Conservation (phyloP, 2,888 invertebrate genomes). For the Platerodrilus igneus region DNA sequence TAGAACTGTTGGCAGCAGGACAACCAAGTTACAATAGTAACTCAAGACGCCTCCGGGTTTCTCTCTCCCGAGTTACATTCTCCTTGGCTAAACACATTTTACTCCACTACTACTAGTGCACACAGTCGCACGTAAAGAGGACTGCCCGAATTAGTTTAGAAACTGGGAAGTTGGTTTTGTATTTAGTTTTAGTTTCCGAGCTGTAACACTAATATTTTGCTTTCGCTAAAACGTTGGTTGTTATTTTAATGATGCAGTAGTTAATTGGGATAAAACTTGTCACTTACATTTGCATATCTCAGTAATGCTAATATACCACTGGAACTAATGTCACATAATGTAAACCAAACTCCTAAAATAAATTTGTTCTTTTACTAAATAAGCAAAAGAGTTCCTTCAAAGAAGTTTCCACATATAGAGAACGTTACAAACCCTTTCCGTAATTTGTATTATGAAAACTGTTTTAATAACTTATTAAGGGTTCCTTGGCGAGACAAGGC, state of each 20-base stretch:
- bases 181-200: constrained; percentile 32
- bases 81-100: constrained; percentile 34
- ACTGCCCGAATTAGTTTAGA: constrained; percentile 31
- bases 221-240: constrained; percentile 29
- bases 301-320: constrained; percentile 11
- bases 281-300: constrained; percentile 14
- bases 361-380: too few species aligned
- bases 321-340: too few species aligned
- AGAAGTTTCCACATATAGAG: too few species aligned
- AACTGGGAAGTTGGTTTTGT: constrained; percentile 31
- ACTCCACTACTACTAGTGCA: constrained; percentile 18
- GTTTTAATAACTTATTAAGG: too few species aligned
- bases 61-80: constrained; percentile 34
- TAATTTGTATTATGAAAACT: too few species aligned
- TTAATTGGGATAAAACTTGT: constrained; percentile 22
- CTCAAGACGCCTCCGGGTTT: constrained; percentile 36
- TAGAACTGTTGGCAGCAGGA: constrained; percentile 31
- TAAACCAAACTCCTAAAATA: too few species aligned
- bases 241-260: constrained; percentile 23
- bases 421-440: too few species aligned
- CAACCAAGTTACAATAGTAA: constrained; percentile 38
- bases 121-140: constrained; percentile 28
- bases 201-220: constrained; percentile 32
- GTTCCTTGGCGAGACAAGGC: too few species aligned
- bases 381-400: too few species aligned